Evolutionary conservation across 1,140 invertebrate species (phyloP).

Genomic region (Pantala flavescens): DNA sequence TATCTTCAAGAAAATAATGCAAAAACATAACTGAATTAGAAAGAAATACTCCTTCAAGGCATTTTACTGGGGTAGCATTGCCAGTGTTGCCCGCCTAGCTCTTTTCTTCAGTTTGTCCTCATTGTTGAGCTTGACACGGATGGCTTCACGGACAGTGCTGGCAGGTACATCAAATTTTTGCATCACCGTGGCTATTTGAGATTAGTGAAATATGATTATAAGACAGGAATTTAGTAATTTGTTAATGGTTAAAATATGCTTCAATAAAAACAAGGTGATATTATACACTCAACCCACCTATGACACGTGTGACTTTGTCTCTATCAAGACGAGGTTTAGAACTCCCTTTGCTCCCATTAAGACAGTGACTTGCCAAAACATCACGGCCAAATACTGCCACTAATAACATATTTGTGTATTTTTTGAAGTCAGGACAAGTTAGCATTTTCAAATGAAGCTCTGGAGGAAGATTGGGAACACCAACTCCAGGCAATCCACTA

Average conservation of each 20-base stretch:
- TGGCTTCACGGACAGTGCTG: constrained; percentile 18
- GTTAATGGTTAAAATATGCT: no score
- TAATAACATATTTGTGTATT: constrained; percentile 20
- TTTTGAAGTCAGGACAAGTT: constrained; percentile 20
- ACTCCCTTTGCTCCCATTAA: constrained; percentile 21
- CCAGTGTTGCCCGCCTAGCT: neutral
- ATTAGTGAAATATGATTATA: neutral
- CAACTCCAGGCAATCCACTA: neutral
- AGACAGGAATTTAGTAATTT: no score
- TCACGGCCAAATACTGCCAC: constrained; percentile 20
- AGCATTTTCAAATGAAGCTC: constrained; percentile 18
- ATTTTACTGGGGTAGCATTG: neutral
- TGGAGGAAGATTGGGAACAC: constrained; percentile 11
- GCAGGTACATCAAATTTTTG: constrained; percentile 18
- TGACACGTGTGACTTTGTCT: constrained; percentile 19
- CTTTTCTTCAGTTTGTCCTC: constrained; percentile 21
- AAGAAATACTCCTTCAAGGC: neutral
- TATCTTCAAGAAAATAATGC: no score
- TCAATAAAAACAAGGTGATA: neutral
- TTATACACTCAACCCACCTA: neutral
- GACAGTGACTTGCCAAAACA: constrained; percentile 18
- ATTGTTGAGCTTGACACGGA: constrained; percentile 21
- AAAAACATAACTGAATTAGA: neutral
- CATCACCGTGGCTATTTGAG: constrained; percentile 17
- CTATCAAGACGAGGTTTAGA: constrained; percentile 18